Percentiles rank a stretch among this genome's conserved stretches.
phyloP scores from a whole-genome alignment of 2,113 vertebrate genomes.

The Salminus brasiliensis region DNA sequence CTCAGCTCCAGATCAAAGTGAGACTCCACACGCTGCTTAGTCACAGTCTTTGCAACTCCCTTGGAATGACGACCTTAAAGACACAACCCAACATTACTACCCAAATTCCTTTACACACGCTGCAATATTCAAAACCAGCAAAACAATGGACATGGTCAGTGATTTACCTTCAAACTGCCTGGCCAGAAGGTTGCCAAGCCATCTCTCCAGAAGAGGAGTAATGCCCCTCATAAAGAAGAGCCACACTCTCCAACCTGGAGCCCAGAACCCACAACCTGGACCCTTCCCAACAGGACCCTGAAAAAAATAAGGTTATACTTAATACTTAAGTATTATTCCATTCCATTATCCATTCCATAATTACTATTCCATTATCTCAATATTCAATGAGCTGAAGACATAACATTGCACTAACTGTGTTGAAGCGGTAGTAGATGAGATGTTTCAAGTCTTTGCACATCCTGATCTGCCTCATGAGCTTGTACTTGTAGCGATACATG shows the following conservation, averaged over 20 bases:
- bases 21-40: conserved; percentile 97
- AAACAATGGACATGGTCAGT: neutral
- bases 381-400: neutral
- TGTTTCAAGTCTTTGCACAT: conserved; percentile 99
- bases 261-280: conserved; percentile 99
- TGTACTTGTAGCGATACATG: conserved; percentile 99
- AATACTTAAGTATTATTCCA: too few species aligned
- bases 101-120: neutral
- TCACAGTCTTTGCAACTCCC: conserved; percentile 98
- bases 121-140: neutral
- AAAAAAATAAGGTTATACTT: neutral
- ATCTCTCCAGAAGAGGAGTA: conserved; percentile 93
- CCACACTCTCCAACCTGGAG: conserved; percentile 98
- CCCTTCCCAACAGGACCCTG: conserved; percentile 98
- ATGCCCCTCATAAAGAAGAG: conserved; percentile 99
- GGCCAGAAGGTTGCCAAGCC: conserved; percentile 97
- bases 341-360: too few species aligned
- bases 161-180: conserved; percentile 95
- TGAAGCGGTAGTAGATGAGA: conserved; percentile 98
- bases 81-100: neutral
- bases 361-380: too few species aligned
- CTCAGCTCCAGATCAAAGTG: conserved; percentile 98
- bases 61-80: conserved; percentile 93
- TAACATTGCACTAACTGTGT: conserved; percentile 83
- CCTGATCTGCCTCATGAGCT: conserved; percentile 97